Evolutionary conservation across 2,888 invertebrate genomes (phyloP).

Genomic region (Polyommatus icarus): DNA sequence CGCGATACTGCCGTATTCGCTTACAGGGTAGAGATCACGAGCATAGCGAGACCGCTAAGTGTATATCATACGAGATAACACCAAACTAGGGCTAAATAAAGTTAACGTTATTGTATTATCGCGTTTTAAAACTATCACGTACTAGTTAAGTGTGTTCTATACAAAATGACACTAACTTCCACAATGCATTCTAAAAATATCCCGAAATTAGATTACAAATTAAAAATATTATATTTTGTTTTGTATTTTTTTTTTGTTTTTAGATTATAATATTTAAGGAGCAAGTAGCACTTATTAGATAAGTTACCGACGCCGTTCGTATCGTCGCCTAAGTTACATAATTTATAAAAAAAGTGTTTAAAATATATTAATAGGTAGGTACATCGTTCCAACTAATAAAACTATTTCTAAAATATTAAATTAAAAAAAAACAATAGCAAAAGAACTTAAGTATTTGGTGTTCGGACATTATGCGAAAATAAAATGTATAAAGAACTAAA

Average conservation of each 20-base stretch:
- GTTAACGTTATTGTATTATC: background rate
- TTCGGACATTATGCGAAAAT: conserved; percentile 3
- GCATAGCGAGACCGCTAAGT: background rate
- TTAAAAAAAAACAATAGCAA: background rate
- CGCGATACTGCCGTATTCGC: conserved; percentile 1
- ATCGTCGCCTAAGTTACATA: background rate
- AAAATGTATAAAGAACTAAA: background rate
- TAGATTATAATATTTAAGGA: background rate
- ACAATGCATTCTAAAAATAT: background rate
- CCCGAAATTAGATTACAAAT: conserved; percentile 5
- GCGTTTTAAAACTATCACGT: conserved; percentile 8
- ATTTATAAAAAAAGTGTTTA: conserved; percentile 1
- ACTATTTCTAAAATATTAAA: background rate
- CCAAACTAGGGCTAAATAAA: conserved; percentile 20
- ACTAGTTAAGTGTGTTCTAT: background rate
- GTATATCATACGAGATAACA: conserved; percentile 19
- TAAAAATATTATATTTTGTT: conserved; percentile 18
- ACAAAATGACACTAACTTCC: conserved; percentile 23
- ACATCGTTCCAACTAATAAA: conserved; percentile 11
- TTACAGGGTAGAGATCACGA: conserved; percentile 24
- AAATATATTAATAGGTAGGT: background rate
- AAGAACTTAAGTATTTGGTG: conserved; percentile 19
- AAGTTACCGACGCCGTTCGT: background rate
- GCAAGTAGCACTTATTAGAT: conserved; percentile 6
- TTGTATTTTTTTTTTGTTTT: conserved; percentile 25